Evolutionary conservation across 2,888 invertebrate genomes (phyloP).

Genomic region (Diarsia rubi): DNA sequence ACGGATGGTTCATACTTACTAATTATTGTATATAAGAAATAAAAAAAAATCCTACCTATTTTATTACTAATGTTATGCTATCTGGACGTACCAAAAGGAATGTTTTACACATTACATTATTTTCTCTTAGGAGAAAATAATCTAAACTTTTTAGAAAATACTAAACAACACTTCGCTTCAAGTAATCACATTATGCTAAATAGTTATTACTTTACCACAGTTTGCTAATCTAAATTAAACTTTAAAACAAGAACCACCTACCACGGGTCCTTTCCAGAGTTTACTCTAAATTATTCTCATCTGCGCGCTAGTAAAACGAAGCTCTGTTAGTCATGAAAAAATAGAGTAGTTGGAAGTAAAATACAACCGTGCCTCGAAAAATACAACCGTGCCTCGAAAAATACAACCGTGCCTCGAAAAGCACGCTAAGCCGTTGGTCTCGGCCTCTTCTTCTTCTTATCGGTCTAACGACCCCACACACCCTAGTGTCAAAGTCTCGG

Average conservation of each 20-base stretch:
- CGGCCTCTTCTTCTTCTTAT: too few species aligned
- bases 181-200: slow-evolving; percentile 16
- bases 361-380: too few species aligned
- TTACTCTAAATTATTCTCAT: slow-evolving; percentile 40
- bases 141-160: not conserved
- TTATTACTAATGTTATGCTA: not conserved
- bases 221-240: slow-evolving; percentile 24
- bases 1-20: too few species aligned
- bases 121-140: not conserved
- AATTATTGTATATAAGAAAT: too few species aligned
- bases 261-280: not conserved
- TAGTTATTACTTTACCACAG: not conserved
- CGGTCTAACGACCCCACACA: too few species aligned
- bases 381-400: too few species aligned
- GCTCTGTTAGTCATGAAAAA: slow-evolving; percentile 24
- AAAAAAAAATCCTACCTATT: too few species aligned
- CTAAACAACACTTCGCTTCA: not conserved
- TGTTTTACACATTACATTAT: not conserved
- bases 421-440: too few species aligned
- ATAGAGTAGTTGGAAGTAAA: slow-evolving; percentile 20
- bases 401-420: too few species aligned
- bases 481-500: too few species aligned
- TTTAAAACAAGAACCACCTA: slow-evolving; percentile 11
- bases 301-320: slow-evolving; percentile 11
- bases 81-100: not conserved